Evolutionary conservation across 2,797 vertebrate species (phyloP), one percentile per base, ranked within the genome.

Genomic region (Phylloscopus collybita): DNA sequence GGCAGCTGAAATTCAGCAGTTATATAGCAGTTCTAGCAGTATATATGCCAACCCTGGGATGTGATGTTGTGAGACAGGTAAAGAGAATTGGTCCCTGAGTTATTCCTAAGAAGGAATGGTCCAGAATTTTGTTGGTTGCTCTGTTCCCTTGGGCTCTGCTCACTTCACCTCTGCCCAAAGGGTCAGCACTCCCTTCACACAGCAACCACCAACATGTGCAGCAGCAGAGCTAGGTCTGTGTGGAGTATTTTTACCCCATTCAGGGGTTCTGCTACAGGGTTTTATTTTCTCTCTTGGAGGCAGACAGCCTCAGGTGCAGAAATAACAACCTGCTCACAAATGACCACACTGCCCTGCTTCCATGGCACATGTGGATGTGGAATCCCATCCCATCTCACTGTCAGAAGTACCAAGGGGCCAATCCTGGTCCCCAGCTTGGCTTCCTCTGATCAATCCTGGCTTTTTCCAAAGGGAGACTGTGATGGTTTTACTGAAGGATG

Each of bases 291-390:
- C 9, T 79, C 70, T 21, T 44, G 34, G 45, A n/a, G 26, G 5
- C 9, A 65, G 36, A 9, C 13, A 56, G 17, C 14, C 27, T 64
- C 36, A 32, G 49, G 13, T 16, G 4, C 15, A 60, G 45, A 3
- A 38, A 3, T 2, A 32, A 44, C 7, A 47, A 11, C 17, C n/a
- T 2, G 5, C n/a, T 42, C 32, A 18, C 21, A 16, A 47, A 47
- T 16, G 16, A 8, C 5, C 23, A 2, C 11, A 3, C 22, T 20
- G 38, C 8, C 8, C 65, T 21, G 3, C 26, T 90, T 42, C 57
- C 23, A 1, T 7, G n/a, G 32, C 1, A 0, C 23, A 30, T 0
- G 0, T 10, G 62, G 19, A 54, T n/a, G 8, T 36, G 38, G 25
- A 50, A 57, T 49, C 30, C 3, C 42, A 57, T 49, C 30, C 3